Evolutionary conservation across 2,797 vertebrate species (phyloP).

Genomic region (Cryptoblepharus egeriae): DNA sequence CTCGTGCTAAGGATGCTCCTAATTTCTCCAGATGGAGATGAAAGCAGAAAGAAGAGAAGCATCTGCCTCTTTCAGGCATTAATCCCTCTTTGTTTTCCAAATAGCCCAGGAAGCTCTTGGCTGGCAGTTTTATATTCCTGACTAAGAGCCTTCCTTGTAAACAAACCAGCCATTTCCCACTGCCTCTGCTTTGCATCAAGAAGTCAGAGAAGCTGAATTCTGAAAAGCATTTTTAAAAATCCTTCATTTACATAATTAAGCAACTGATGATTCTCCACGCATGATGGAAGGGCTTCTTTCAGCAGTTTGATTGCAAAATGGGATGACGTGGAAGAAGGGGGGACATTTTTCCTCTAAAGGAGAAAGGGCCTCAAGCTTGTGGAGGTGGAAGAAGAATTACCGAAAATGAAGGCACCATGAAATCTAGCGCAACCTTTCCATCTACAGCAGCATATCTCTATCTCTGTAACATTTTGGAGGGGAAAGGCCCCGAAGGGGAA

Average conservation of each 20-base stretch:
- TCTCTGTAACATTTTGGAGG: slow-evolving; percentile 30
- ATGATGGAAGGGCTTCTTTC: slow-evolving; percentile 36
- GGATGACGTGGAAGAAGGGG: slow-evolving; percentile 17
- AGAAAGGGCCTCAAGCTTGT: slow-evolving; percentile 46
- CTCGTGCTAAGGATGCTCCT: slow-evolving; percentile 48
- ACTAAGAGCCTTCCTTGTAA: slow-evolving; percentile 27
- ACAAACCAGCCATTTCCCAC: background rate
- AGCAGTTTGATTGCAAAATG: slow-evolving; percentile 46
- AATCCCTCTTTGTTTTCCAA: slow-evolving; percentile 58
- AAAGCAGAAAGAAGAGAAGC: slow-evolving; percentile 48
- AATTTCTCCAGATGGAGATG: slow-evolving; percentile 40
- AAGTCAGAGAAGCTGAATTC: slow-evolving; percentile 8
- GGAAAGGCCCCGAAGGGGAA: no score
- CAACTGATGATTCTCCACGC: slow-evolving; percentile 50
- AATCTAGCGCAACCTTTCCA: background rate
- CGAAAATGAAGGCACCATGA: slow-evolving; percentile 20
- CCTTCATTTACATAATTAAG: slow-evolving; percentile 52
- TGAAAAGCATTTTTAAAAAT: slow-evolving; percentile 43
- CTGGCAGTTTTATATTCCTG: slow-evolving; percentile 1
- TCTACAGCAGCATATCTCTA: background rate
- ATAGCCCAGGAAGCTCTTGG: slow-evolving; percentile 52
- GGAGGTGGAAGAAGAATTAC: slow-evolving; percentile 46
- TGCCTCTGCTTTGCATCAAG: slow-evolving; percentile 34
- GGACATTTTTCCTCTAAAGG: slow-evolving; percentile 20
- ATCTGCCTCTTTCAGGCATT: slow-evolving; percentile 44